These are phyloP conservation scores for Palythoa grandis DNA, from an alignment of 92 coral and sea anemone species.

Conservation along the genomic window DNA sequence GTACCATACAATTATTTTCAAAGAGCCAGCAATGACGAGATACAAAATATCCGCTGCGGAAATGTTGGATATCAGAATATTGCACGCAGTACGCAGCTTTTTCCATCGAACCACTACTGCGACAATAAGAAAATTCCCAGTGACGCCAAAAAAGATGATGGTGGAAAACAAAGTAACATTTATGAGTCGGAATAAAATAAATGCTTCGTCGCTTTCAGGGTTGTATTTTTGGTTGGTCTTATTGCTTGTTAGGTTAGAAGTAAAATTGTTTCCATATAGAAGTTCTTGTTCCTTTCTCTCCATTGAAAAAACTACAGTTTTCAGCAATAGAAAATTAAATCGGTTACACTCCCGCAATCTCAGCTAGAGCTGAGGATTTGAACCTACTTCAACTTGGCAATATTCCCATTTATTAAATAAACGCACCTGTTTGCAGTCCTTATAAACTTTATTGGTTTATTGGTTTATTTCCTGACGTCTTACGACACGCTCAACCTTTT, in stretches of 20 bases:
- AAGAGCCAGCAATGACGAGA: conserved; percentile 56
- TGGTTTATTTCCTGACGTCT: background rate
- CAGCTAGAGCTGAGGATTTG: background rate
- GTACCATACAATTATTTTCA: conserved; percentile 57
- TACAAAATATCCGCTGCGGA: conserved; percentile 58
- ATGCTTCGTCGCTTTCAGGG: too few species aligned
- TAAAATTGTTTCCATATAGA: background rate
- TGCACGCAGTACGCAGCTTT: conserved; percentile 68
- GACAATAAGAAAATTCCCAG: conserved; percentile 59
- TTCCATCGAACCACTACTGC: conserved; percentile 56
- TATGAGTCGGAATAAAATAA: background rate
- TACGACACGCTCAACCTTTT: background rate
- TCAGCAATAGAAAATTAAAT: background rate
- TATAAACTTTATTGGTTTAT: background rate
- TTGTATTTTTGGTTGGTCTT: background rate
- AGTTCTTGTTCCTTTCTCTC: background rate
- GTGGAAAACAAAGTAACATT: conserved; percentile 28
- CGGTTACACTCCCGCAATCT: background rate
- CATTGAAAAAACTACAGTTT: background rate
- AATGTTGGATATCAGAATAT: conserved; percentile 58
- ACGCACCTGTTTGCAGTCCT: background rate
- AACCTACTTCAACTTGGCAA: background rate
- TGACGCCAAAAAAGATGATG: conserved; percentile 57
- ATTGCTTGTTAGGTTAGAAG: conserved; percentile 1
- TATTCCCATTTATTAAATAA: background rate